Evolutionary conservation across 2,888 invertebrate genomes (phyloP), one percentile per base, ranked within the genome.

Genomic region (Rosalia funebris): DNA sequence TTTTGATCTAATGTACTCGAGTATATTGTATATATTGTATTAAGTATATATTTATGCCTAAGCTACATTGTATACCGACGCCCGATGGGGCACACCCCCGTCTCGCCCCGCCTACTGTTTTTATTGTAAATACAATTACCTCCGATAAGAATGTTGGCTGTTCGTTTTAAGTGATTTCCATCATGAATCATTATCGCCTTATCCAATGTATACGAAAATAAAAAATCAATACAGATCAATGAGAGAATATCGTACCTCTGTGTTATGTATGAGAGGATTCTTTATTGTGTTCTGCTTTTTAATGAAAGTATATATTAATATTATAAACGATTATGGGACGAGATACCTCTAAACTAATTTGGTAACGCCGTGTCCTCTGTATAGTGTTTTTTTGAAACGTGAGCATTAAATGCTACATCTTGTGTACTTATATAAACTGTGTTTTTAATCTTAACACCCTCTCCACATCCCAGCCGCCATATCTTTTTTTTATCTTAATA

Each of bases 171-270:
- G 81, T 82, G 82, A 82, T 82, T 81, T 81, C 81, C 81, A 82
- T 79, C 82, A 80, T 77, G 77, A 80, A 80, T 79, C 79, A 81
- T 82, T 82, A 81, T 82, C 85, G 88, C 88, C 88, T 88, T 88
- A 88, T 84, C 84, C 85, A 85, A 87, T 86, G 88, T 88, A 88
- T 88, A 88, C 88, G 88, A 87, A 83, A 79, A 77, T 71, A 65
- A 47, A 69, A 73, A 80, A 77, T 75, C 74, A 77, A 77, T 77
- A 77, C 75, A 77, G 75, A 77, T 77, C 75, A 76, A 70, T 73
- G 73, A 74, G 69, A 76, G 72, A 77, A 77, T 81, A 81, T 81
- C 81, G 80, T 81, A 82, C 80, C 81, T 82, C 81, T 81, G 78
- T 81, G 80, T 82, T 81, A 79, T 80, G 79, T 79, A 81, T 78